These are phyloP conservation scores for Drosophila seclusa DNA, from an alignment of 2,888 invertebrate species.

Conservation along the genomic window DNA sequence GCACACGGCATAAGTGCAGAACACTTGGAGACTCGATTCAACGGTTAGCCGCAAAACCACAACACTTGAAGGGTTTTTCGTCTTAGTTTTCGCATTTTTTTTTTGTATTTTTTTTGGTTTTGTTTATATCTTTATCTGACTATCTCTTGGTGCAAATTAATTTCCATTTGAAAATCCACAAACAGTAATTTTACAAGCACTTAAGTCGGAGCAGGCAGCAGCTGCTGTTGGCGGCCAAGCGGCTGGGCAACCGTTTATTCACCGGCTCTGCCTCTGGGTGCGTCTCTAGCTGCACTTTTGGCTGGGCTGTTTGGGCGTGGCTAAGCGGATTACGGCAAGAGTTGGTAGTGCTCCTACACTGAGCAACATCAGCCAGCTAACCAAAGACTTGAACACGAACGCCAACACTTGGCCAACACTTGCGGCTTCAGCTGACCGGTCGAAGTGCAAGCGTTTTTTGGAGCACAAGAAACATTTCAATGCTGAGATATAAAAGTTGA, in stretches of 20 bases:
- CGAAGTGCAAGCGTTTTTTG: constrained; percentile 61
- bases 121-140: constrained; percentile 18
- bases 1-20: not conserved
- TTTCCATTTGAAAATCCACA: constrained; percentile 73
- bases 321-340: constrained; percentile 70
- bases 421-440: constrained; percentile 45
- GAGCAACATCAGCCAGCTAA: constrained; percentile 16
- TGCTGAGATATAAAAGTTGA: constrained; percentile 41
- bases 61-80: constrained; percentile 30
- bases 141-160: constrained; percentile 57
- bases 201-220: constrained; percentile 58
- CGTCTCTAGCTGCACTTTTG: constrained; percentile 5
- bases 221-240: constrained; percentile 33
- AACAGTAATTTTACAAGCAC: constrained; percentile 76
- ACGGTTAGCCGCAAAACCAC: constrained; percentile 19
- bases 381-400: constrained; percentile 45
- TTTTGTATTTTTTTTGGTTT: not conserved
- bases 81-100: constrained; percentile 5
- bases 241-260: constrained; percentile 5
- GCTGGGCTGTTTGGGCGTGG: constrained; percentile 42
- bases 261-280: not conserved
- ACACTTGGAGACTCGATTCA: not conserved
- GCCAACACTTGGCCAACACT: constrained; percentile 62
- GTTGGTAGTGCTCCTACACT: constrained; percentile 5
- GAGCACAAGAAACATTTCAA: constrained; percentile 30